Evolutionary conservation across 1,140 invertebrate species (phyloP), one percentile per base, ranked within the genome.

Genomic region (Matsumurasca onukii): DNA sequence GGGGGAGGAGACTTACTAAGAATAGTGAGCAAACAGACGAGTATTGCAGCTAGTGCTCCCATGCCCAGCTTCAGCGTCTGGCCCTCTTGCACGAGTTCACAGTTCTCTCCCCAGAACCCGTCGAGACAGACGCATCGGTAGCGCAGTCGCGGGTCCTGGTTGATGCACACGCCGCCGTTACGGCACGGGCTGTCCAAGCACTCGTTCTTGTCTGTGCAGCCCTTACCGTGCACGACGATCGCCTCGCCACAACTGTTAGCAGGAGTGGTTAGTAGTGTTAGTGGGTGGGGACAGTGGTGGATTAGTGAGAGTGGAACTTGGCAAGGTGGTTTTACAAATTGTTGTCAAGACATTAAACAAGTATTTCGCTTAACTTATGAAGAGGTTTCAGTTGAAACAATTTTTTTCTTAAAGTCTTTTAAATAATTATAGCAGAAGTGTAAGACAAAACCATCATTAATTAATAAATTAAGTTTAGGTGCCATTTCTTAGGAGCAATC

Each of bases 151-250:
- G 92, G 93, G 80, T 95, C 92, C 74, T 93, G 87, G 81, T 96
- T 96, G 73, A 93, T 88, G 78, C 93, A 96, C 59, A 88, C 87
- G 67, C 93, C 93, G 52, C 93, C 93, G 80, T 97, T 96, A 71
- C 93, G 84, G 78, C 94, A 97, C 69, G 95, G 95, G 78, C 91
- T 86, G 78, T 95, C 92, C 75, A 94, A 86, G 79, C 95, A 97
- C 78, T 97, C 95, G 81, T 97, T 93, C 79, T 94, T 93, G 82
- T 97, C 95, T 80, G 89, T 91, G 79, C 95, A 97, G 75, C 91
- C 89, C 81, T 95, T 94, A 70, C 89, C 90, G 30, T 93, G 93
- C 77, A 93, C 88, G 75, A 94, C 85, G 76, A 91, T 89, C 78
- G 94, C 94, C 82, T 95, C 92, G 69, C 93, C 93, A 82, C 94